Conservation (phyloP, 2,113 vertebrate genomes). For the Microcebus murinus region DNA sequence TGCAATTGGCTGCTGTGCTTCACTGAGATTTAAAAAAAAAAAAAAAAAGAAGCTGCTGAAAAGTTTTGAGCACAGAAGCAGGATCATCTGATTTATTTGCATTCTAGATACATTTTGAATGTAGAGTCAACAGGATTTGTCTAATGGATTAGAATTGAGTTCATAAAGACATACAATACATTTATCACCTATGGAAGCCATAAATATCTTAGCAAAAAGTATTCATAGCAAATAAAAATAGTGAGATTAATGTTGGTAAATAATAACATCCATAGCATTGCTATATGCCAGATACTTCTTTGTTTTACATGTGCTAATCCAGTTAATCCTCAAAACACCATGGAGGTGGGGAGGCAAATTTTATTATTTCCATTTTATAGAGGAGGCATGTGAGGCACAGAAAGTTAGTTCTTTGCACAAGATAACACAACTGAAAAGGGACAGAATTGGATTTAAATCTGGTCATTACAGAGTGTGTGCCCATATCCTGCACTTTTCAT, state of each 20-base stretch:
- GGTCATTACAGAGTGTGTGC: neutral
- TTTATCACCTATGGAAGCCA: neutral
- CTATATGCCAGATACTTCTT: neutral
- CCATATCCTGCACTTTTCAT: neutral
- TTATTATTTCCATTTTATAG: neutral
- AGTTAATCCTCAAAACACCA: neutral
- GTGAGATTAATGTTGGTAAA: neutral
- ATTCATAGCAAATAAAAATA: neutral
- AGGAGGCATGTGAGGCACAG: neutral
- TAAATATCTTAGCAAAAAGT: neutral
- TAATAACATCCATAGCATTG: neutral
- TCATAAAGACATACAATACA: conserved; percentile 47
- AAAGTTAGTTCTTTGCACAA: neutral
- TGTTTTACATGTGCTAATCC: neutral
- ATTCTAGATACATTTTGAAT: neutral
- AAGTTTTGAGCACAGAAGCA: neutral
- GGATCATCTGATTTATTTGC: neutral
- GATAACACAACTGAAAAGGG: neutral
- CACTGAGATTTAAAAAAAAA: neutral
- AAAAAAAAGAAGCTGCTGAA: neutral
- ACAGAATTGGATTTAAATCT: neutral
- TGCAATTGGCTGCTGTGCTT: neutral
- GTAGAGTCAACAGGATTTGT: neutral
- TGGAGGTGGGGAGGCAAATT: neutral
- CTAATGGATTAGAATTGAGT: conserved; percentile 34